Evolutionary conservation across 2,113 vertebrate species (phyloP), one percentile per base, ranked within the genome.

Genomic region (Chaetodon trifascialis): DNA sequence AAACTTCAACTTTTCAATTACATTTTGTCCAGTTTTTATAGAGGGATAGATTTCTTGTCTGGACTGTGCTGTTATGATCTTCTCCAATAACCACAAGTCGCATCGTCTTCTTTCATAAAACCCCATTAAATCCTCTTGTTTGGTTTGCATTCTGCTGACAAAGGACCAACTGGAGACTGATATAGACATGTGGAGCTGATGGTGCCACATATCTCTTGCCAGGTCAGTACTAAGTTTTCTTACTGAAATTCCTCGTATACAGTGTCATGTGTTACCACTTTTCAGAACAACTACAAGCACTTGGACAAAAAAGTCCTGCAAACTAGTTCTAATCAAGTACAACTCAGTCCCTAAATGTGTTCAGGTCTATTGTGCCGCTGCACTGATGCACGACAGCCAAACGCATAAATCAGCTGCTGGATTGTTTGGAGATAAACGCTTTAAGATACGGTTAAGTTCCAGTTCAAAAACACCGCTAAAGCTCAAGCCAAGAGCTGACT

Each of bases 121-220:
- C 51, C 25, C 51, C 19, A 58, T 73, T 73, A 66, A 66, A 59
- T 73, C 52, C 8, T 51, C 11, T 11, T 49, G 40, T 51, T 66
- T 66, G 11, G 2, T 73, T 11, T 56, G 15, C 60, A 58, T 56
- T 62, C 25, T 36, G 47, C 36, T 4, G 11, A 82, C 54, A 68
- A 69, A 46, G 55, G 46, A 60, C 63, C 4, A 5, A 47, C 40
- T 8, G 36, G 56, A 17, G 17, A 34, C 56, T 0, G 5, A 72
- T 30, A 21, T 21, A 34, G 46, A n/a, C 23, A 1, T 10, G 11
- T 21, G 2, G 55, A 30, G 55, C 25, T 62, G 59, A 62, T 38
- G 34, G 8, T 19, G 34, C 23, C 56, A 36, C 62, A 51, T 25
- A 16, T 52, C 16, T 65, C 51, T 21, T 42, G 10, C 23, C 54